Percentiles rank a stretch among this genome's conserved stretches.
phyloP scores from a whole-genome alignment of 2,797 vertebrate genomes.

The Lacerta bilineata region DNA sequence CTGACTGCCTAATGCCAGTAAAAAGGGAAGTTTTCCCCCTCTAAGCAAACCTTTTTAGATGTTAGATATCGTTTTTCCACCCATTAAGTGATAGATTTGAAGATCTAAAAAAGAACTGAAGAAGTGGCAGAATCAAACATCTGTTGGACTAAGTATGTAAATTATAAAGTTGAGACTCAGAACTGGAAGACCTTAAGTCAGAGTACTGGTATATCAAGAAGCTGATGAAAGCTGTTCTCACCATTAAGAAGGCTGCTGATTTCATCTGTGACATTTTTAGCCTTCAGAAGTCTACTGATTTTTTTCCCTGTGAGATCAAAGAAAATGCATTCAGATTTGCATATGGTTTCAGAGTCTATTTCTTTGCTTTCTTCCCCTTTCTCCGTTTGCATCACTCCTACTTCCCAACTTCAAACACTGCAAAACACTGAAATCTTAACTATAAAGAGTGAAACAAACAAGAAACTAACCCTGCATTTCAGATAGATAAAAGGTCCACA shows the following conservation, averaged over 20 bases:
- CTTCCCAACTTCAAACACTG: constrained; percentile 62
- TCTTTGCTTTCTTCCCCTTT: constrained; percentile 26
- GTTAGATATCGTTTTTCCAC: constrained; percentile 49
- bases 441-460: constrained; percentile 58
- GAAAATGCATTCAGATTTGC: constrained; percentile 73
- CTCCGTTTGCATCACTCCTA: constrained; percentile 55
- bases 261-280: constrained; percentile 75
- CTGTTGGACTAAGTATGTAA: constrained; percentile 73
- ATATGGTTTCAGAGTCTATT: constrained; percentile 62
- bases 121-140: constrained; percentile 71
- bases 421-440: constrained; percentile 59
- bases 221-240: constrained; percentile 65
- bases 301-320: constrained; percentile 75
- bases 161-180: constrained; percentile 74
- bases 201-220: constrained; percentile 69
- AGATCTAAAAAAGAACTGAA: constrained; percentile 62
- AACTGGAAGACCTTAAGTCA: constrained; percentile 67
- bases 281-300: constrained; percentile 75
- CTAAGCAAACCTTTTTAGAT: constrained; percentile 67
- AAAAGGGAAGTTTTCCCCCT: constrained; percentile 53
- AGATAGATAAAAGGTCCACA: constrained; percentile 60
- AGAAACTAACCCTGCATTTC: constrained; percentile 40
- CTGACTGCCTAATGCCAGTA: constrained; percentile 58
- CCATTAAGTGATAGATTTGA: constrained; percentile 66
- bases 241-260: constrained; percentile 70